Percentiles rank a stretch among this genome's conserved stretches.
Conservation (phyloP, 1,140 invertebrate species). For the Thaumatotibia leucotreta region DNA sequence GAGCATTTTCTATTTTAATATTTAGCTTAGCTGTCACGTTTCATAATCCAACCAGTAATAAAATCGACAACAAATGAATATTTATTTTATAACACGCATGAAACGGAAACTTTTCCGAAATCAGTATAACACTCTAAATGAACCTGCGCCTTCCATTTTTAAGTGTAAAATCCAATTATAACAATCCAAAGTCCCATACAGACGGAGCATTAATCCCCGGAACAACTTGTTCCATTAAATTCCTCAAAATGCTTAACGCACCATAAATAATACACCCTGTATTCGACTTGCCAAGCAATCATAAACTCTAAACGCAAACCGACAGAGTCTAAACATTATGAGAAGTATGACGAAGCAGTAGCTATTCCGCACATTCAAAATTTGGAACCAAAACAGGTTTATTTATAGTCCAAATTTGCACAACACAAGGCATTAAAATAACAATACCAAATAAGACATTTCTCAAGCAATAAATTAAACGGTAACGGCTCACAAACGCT, state of each 20-base stretch:
- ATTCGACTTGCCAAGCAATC: neutral
- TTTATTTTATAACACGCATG: too few species aligned
- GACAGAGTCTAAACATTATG: neutral
- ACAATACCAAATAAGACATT: slow-evolving; percentile 13
- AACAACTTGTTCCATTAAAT: slow-evolving; percentile 14
- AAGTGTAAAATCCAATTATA: slow-evolving; percentile 4
- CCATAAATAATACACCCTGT: slow-evolving; percentile 9
- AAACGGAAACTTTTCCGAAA: neutral
- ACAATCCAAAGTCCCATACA: slow-evolving; percentile 1
- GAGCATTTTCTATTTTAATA: too few species aligned
- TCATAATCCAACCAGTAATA: too few species aligned
- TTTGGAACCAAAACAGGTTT: neutral
- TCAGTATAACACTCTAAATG: neutral
- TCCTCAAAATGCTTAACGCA: slow-evolving; percentile 8
- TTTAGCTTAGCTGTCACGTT: too few species aligned
- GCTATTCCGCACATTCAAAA: neutral
- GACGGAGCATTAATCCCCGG: neutral
- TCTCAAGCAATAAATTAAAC: slow-evolving; percentile 11
- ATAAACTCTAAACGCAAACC: neutral
- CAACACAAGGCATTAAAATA: neutral
- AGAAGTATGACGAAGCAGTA: neutral
- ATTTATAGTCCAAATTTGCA: neutral
- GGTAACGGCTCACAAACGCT: slow-evolving; percentile 10
- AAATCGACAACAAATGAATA: too few species aligned
- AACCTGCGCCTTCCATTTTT: neutral